Percentiles rank a stretch among this genome's conserved stretches.
Evolutionary conservation across 1,140 invertebrate species (phyloP).

Genomic region (Drosophila burlai): DNA sequence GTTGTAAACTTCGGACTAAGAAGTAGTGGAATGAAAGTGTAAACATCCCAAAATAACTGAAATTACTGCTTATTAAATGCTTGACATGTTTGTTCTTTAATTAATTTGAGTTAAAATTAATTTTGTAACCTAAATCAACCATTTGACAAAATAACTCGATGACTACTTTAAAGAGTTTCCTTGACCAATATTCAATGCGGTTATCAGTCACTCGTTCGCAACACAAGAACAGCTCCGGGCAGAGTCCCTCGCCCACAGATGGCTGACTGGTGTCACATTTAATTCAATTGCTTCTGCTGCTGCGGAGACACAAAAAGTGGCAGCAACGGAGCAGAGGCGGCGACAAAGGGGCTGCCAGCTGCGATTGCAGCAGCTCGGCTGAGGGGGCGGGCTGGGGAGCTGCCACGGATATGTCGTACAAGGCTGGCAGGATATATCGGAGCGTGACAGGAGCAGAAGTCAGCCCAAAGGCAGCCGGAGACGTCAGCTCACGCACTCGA

Average conservation of each 20-base stretch:
- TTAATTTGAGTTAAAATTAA: not conserved
- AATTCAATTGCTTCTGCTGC: slow-evolving; percentile 64
- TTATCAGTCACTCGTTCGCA: not conserved
- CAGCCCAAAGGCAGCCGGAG: slow-evolving; percentile 31
- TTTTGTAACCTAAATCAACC: not conserved
- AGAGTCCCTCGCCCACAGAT: not conserved
- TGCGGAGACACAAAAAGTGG: slow-evolving; percentile 37
- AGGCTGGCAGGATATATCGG: slow-evolving; percentile 70
- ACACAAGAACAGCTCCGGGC: not conserved
- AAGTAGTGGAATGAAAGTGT: not conserved
- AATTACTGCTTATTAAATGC: no score
- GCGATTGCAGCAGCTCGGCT: slow-evolving; percentile 19
- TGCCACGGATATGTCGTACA: slow-evolving; percentile 71
- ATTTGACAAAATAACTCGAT: not conserved
- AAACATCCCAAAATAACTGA: not conserved
- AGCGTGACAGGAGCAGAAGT: slow-evolving; percentile 68
- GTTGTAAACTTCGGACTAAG: no score
- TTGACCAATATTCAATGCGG: slow-evolving; percentile 3
- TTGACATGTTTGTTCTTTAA: not conserved
- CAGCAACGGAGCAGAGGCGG: slow-evolving; percentile 55
- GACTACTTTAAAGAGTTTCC: not conserved
- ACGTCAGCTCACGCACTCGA: slow-evolving; percentile 53
- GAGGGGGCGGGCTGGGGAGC: not conserved
- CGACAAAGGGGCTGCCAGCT: slow-evolving; percentile 59
- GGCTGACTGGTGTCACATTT: slow-evolving; percentile 70